phyloP scores from a whole-genome alignment of 2,113 vertebrate species.

The Melospiza georgiana region DNA sequence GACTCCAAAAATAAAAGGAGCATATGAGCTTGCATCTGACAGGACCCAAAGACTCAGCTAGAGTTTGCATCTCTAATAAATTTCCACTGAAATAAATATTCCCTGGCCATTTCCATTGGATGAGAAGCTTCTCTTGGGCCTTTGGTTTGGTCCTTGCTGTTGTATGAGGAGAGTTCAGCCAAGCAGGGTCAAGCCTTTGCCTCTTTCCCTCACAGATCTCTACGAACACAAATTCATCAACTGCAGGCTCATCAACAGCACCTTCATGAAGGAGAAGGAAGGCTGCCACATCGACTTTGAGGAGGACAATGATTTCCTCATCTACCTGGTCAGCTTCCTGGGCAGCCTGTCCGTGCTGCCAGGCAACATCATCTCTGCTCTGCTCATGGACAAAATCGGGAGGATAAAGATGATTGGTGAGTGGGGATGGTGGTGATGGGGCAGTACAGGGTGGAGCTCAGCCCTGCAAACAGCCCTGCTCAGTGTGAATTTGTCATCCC shows the following conservation, averaged over 20 bases:
- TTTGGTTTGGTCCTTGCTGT: not conserved
- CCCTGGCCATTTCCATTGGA: not conserved
- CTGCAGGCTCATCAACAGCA: slow-evolving; percentile 86
- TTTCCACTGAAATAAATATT: not conserved
- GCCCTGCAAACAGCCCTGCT: not conserved
- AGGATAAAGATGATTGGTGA: slow-evolving; percentile 95
- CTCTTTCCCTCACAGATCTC: slow-evolving; percentile 79
- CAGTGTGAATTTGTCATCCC: not conserved
- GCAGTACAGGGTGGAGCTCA: fast-evolving
- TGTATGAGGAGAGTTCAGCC: not conserved
- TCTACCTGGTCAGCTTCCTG: slow-evolving; percentile 97
- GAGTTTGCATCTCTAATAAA: not conserved
- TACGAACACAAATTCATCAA: slow-evolving; percentile 91
- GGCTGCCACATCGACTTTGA: slow-evolving; percentile 94
- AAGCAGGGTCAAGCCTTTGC: not conserved
- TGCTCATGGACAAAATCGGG: slow-evolving; percentile 96
- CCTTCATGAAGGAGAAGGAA: slow-evolving; percentile 84
- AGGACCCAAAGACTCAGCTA: not conserved
- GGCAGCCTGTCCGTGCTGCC: slow-evolving; percentile 93
- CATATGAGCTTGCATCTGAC: not conserved
- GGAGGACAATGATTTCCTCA: slow-evolving; percentile 92
- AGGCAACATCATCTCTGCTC: slow-evolving; percentile 92
- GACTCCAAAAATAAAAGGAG: not conserved
- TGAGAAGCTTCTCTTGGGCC: not conserved
- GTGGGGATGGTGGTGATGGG: not conserved